These are phyloP conservation scores for Microplitis demolitor DNA, from an alignment of 1,140 invertebrate genomes.

Conservation along the genomic window DNA sequence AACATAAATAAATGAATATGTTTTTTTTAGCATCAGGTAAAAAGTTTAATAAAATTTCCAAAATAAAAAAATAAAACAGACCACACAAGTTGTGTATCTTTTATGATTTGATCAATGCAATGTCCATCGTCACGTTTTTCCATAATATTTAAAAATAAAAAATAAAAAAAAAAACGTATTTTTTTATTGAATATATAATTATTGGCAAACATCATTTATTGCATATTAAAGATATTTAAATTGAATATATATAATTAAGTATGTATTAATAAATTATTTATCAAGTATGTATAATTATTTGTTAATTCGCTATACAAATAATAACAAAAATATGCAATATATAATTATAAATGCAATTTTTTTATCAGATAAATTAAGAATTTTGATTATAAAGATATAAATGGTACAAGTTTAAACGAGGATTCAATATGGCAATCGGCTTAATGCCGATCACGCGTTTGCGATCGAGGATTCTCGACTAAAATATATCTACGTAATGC, in stretches of 20 bases:
- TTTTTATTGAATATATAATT: background rate
- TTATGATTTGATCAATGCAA: background rate
- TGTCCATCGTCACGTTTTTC: constrained; percentile 4
- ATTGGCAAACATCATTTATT: background rate
- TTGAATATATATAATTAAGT: background rate
- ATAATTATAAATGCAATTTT: background rate
- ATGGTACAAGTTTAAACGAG: constrained; percentile 10
- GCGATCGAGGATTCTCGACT: constrained; percentile 17
- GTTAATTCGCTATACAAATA: background rate
- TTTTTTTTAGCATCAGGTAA: background rate
- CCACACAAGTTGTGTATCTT: constrained; percentile 14
- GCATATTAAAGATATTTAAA: background rate
- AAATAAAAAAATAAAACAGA: constrained; percentile 9
- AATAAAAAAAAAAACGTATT: background rate
- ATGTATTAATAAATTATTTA: background rate
- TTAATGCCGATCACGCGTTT: constrained; percentile 52
- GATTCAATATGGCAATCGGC: constrained; percentile 38
- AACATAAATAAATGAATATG: no score
- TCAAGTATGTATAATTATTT: background rate
- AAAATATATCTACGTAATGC: constrained; percentile 40
- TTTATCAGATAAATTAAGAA: background rate
- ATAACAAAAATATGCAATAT: background rate
- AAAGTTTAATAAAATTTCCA: background rate
- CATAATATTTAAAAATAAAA: background rate
- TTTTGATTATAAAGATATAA: constrained; percentile 6